Evolutionary conservation across 1,140 invertebrate species (phyloP).

Genomic region (Drosophila varians): DNA sequence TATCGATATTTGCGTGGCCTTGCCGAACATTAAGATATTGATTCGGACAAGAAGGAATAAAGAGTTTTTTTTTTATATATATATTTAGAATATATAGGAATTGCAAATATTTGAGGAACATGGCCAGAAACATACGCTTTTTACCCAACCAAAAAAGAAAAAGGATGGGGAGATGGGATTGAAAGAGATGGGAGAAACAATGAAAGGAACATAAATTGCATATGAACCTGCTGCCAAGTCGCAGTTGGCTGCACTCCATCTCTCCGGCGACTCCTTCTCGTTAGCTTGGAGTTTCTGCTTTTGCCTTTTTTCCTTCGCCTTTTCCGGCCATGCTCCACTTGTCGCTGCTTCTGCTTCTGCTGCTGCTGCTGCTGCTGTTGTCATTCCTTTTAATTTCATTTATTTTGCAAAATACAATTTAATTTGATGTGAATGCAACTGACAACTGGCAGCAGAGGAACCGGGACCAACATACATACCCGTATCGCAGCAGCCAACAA

Average conservation of each 20-base stretch:
- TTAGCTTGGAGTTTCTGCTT: slow-evolving; percentile 9
- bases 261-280: slow-evolving; percentile 24
- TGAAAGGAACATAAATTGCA: slow-evolving; percentile 59
- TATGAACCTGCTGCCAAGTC: slow-evolving; percentile 48
- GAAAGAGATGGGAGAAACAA: slow-evolving; percentile 25
- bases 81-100: no score
- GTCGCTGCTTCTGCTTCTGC: slow-evolving; percentile 48
- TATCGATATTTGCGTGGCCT: slow-evolving; percentile 65
- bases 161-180: slow-evolving; percentile 15
- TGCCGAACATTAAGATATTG: slow-evolving; percentile 30
- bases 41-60: not conserved
- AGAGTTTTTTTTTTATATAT: no score
- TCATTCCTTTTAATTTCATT: slow-evolving; percentile 80
- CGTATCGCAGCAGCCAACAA: slow-evolving; percentile 18
- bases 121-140: slow-evolving; percentile 7
- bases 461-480: slow-evolving; percentile 4
- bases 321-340: slow-evolving; percentile 44
- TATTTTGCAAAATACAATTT: slow-evolving; percentile 81
- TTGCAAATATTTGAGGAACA: no score
- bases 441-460: slow-evolving; percentile 61
- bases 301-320: slow-evolving; percentile 30
- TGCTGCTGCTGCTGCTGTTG: slow-evolving; percentile 56
- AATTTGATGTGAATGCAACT: slow-evolving; percentile 80
- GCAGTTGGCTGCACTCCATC: slow-evolving; percentile 49
- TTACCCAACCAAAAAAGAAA: slow-evolving; percentile 21